Evolutionary conservation across 2,888 invertebrate genomes (phyloP).

Genomic region (Tolmerus cingulatus): DNA sequence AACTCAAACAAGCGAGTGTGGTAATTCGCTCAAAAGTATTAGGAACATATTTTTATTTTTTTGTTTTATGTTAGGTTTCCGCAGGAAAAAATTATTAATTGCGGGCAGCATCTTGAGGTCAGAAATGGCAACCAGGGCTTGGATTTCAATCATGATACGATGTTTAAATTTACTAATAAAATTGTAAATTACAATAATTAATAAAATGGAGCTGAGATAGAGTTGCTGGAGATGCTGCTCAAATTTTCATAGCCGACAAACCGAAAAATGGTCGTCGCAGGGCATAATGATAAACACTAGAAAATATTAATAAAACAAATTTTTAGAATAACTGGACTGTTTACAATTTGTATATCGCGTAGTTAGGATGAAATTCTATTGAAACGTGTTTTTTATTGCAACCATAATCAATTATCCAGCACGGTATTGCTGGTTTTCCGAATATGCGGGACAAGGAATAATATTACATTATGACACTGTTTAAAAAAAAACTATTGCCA

Average conservation of each 20-base stretch:
- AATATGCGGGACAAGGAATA: not conserved
- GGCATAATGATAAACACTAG: not conserved
- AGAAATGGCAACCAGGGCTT: not conserved
- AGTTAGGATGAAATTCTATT: constrained; percentile 30
- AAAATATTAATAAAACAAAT: not conserved
- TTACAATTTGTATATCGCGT: constrained; percentile 29
- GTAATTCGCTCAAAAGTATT: not conserved
- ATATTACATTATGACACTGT: not conserved
- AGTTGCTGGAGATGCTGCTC: not conserved
- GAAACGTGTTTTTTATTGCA: not conserved
- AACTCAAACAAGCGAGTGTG: not conserved
- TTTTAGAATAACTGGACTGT: constrained; percentile 1
- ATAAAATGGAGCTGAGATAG: not conserved
- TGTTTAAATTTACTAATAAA: not conserved
- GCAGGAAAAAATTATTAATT: not conserved
- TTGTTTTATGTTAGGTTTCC: not conserved
- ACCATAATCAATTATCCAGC: not conserved
- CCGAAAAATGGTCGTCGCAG: not conserved
- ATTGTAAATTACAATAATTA: not conserved
- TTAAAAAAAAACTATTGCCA: not conserved
- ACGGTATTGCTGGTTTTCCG: not conserved
- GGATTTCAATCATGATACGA: not conserved
- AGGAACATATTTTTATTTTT: not conserved
- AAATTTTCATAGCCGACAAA: not conserved
- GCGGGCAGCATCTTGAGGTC: not conserved